Conservation (phyloP, 1,140 invertebrate genomes). For the Lineus longissimus region DNA sequence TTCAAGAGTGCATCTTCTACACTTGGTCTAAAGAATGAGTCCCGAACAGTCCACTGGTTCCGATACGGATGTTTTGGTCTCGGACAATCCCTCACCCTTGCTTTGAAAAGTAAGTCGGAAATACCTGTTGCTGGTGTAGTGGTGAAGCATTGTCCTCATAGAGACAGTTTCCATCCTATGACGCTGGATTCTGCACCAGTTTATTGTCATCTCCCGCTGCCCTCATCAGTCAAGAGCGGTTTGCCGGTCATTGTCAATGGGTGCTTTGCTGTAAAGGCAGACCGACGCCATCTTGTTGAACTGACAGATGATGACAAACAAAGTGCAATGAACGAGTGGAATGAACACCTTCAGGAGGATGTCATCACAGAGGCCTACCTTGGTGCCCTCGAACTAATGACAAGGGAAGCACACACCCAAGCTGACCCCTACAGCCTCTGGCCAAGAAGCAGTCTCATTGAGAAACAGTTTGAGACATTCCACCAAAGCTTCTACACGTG, state of each 20-base stretch:
- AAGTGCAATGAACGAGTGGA: slow-evolving; percentile 14
- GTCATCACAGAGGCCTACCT: slow-evolving; percentile 13
- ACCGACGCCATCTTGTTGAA: slow-evolving; percentile 21
- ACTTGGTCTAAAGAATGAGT: no score
- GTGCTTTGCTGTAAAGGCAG: slow-evolving; percentile 30
- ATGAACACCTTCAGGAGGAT: slow-evolving; percentile 19
- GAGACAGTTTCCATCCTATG: no score
- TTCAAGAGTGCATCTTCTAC: no score
- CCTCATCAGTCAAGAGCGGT: slow-evolving; percentile 20
- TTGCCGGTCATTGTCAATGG: slow-evolving; percentile 32
- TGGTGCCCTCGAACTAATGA: neutral
- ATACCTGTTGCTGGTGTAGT: no score
- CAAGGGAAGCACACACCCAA: no score
- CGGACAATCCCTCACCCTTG: neutral
- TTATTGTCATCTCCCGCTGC: slow-evolving; percentile 32
- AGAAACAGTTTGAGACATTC: neutral
- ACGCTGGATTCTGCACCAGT: slow-evolving; percentile 16
- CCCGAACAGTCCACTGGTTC: slow-evolving; percentile 10
- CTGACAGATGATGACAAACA: slow-evolving; percentile 22
- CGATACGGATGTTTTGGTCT: neutral
- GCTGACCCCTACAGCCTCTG: neutral
- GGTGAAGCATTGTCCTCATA: neutral
- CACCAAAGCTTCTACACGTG: neutral
- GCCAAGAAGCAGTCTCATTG: neutral
- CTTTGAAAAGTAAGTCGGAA: neutral